Evolutionary conservation across 2,113 vertebrate genomes (phyloP).

Genomic region (Pollachius pollachius): DNA sequence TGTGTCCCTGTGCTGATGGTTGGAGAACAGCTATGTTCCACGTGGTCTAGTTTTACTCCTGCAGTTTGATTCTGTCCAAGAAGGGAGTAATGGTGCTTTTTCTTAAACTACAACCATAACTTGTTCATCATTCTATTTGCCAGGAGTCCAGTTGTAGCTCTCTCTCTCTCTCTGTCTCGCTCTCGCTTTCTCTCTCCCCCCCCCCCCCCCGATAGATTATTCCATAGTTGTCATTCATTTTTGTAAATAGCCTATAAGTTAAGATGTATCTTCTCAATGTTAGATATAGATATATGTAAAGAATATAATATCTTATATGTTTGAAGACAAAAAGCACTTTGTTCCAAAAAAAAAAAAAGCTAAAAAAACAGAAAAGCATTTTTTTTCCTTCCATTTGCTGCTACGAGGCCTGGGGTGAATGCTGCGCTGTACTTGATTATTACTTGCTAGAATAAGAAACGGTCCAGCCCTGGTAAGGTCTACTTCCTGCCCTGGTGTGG

Average conservation of each 20-base stretch:
- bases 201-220: constrained; percentile 66
- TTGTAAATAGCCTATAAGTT: constrained; percentile 74
- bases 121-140: constrained; percentile 48
- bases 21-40: constrained; percentile 39
- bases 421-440: constrained; percentile 95
- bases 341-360: constrained; percentile 84
- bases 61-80: constrained; percentile 55
- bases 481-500: constrained; percentile 68
- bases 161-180: constrained; percentile 49
- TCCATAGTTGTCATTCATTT: constrained; percentile 66
- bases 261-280: constrained; percentile 85
- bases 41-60: constrained; percentile 39
- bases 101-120: constrained; percentile 57
- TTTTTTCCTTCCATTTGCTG: constrained; percentile 98
- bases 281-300: constrained; percentile 79
- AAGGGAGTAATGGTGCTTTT: constrained; percentile 74
- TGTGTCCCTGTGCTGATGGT: constrained; percentile 27
- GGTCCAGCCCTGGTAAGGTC: constrained; percentile 35
- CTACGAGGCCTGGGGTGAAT: constrained; percentile 98
- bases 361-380: constrained; percentile 70
- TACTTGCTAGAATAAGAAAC: constrained; percentile 64
- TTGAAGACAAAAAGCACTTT: constrained; percentile 96
- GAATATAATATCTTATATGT: constrained; percentile 90
- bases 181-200: too few species aligned
- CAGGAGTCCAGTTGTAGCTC: constrained; percentile 60